Conservation (phyloP, 1,140 invertebrate species). For the Eriocheir sinensis region DNA sequence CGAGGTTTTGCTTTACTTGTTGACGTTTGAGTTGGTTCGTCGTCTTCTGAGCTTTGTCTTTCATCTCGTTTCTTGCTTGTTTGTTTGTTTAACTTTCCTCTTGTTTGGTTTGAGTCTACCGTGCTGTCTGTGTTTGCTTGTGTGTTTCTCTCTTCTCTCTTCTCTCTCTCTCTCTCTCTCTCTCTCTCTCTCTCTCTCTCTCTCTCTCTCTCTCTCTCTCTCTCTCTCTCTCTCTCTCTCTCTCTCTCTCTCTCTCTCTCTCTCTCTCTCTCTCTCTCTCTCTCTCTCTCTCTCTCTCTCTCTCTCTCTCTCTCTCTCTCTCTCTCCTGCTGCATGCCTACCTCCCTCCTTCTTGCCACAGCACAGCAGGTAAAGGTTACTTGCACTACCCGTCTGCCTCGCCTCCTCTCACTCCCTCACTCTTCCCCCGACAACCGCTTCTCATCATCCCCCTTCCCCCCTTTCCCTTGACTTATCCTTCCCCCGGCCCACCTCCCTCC, state of each 20-base stretch:
- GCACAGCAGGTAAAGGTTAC: background rate
- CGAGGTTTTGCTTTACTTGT: too few species aligned
- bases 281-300: background rate
- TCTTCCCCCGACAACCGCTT: background rate
- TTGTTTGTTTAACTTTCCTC: too few species aligned
- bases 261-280: background rate
- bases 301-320: background rate
- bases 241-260: slow-evolving; percentile 34
- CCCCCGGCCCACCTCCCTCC: slow-evolving; percentile 44
- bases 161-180: background rate
- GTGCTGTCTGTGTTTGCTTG: background rate
- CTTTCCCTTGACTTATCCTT: background rate
- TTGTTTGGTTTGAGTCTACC: background rate
- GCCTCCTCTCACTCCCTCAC: background rate
- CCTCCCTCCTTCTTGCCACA: background rate
- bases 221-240: slow-evolving; percentile 51
- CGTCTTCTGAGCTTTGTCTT: too few species aligned
- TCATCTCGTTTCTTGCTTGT: too few species aligned
- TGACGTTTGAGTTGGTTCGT: too few species aligned
- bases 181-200: slow-evolving; percentile 18
- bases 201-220: background rate
- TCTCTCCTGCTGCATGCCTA: background rate
- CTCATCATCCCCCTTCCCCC: background rate
- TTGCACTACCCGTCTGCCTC: background rate
- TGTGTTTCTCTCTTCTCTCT: background rate